These are phyloP conservation scores for Lonchura striata DNA, from an alignment of 2,113 vertebrate genomes.

Conservation along the genomic window DNA sequence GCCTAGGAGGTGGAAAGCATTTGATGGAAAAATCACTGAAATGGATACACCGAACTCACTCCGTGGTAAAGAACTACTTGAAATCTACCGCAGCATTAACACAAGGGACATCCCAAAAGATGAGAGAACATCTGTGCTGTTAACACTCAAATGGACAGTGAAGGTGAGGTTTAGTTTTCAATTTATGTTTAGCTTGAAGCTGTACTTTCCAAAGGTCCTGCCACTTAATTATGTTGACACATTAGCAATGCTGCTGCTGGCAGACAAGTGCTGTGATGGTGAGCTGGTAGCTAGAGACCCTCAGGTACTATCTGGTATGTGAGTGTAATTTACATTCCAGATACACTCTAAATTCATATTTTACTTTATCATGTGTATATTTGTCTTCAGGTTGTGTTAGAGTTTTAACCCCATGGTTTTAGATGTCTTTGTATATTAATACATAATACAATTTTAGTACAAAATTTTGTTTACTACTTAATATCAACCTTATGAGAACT, in stretches of 20 bases:
- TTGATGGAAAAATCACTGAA: conserved; percentile 76
- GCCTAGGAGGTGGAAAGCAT: conserved; percentile 79
- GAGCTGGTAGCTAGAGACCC: background rate
- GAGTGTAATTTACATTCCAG: background rate
- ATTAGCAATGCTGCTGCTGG: background rate
- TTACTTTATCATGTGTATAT: background rate
- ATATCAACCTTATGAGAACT: background rate
- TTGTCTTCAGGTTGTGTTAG: background rate
- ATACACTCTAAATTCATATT: background rate
- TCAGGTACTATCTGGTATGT: background rate
- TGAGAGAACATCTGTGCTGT: conserved; percentile 77
- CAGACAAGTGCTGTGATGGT: background rate
- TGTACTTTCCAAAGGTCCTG: background rate
- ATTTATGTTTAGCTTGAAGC: background rate
- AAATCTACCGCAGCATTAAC: conserved; percentile 80
- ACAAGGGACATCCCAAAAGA: conserved; percentile 67
- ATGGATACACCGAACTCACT: conserved; percentile 84
- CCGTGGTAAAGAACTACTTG: conserved; percentile 81
- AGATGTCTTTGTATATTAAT: background rate
- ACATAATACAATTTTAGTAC: background rate
- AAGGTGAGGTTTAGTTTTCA: conserved; percentile 74
- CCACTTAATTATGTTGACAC: background rate
- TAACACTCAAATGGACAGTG: conserved; percentile 82
- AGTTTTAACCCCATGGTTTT: background rate
- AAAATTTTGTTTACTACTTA: background rate